phyloP scores from a whole-genome alignment of 2,888 invertebrate species.

The Megastigmus dorsalis region DNA sequence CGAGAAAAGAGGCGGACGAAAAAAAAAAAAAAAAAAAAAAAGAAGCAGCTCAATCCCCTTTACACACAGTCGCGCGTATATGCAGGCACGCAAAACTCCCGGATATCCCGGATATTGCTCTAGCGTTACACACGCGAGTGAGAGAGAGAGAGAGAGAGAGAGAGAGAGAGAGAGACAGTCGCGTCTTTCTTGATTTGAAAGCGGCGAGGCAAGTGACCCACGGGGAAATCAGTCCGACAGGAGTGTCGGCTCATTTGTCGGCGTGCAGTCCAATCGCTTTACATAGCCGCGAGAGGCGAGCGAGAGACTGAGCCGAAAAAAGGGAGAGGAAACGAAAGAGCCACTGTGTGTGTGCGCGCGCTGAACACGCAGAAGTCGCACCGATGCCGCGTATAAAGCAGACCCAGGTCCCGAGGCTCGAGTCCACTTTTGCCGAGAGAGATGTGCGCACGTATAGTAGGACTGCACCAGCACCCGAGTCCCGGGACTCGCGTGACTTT shows the following conservation, averaged over 20 bases:
- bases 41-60: constrained; percentile 3
- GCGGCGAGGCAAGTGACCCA: constrained; percentile 56
- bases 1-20: background rate
- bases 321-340: background rate
- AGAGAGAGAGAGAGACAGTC: background rate
- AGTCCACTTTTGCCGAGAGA: too few species aligned
- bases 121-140: too few species aligned
- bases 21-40: background rate
- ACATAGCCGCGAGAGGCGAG: constrained; percentile 10
- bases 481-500: constrained; percentile 20
- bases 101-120: background rate
- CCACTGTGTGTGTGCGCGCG: too few species aligned
- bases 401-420: too few species aligned
- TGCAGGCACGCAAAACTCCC: background rate
- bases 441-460: too few species aligned
- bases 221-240: constrained; percentile 58
- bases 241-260: constrained; percentile 54
- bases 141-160: background rate
- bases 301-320: background rate
- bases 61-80: background rate
- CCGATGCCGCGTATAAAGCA: too few species aligned
- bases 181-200: constrained; percentile 51
- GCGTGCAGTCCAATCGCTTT: constrained; percentile 54
- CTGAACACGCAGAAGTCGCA: too few species aligned
- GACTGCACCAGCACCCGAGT: too few species aligned